Conservation (phyloP, 2,888 invertebrate genomes). For the Drosophila bunnanda region DNA sequence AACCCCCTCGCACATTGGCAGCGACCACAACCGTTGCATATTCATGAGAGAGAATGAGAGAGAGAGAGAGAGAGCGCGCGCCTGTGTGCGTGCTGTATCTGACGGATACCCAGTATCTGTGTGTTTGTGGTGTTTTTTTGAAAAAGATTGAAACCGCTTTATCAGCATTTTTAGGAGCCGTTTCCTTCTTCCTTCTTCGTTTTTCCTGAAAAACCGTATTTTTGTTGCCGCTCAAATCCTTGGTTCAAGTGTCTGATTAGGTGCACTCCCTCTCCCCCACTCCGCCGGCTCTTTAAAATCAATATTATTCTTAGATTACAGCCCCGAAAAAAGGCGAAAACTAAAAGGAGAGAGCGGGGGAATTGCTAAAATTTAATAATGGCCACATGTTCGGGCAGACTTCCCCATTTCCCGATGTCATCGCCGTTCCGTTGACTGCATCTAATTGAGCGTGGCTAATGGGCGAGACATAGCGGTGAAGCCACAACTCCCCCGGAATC, state of each 20-base stretch:
- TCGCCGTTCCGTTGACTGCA: constrained; percentile 54
- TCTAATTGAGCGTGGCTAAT: constrained; percentile 78
- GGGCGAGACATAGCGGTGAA: constrained; percentile 27
- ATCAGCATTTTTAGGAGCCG: constrained; percentile 72
- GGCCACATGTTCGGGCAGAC: constrained; percentile 57
- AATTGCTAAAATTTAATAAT: constrained; percentile 71
- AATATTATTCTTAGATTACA: constrained; percentile 82
- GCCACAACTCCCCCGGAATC: neutral
- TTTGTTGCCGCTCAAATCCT: constrained; percentile 81
- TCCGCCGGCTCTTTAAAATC: constrained; percentile 68
- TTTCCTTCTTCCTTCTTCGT: constrained; percentile 50
- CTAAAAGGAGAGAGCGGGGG: constrained; percentile 4
- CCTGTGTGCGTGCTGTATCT: constrained; percentile 8
- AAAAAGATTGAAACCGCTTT: constrained; percentile 61
- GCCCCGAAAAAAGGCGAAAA: constrained; percentile 59
- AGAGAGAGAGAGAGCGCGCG: constrained; percentile 39
- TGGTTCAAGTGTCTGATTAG: constrained; percentile 78
- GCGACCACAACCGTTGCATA: constrained; percentile 61
- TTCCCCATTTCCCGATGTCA: constrained; percentile 51
- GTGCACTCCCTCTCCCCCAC: constrained; percentile 58
- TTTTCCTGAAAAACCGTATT: constrained; percentile 66
- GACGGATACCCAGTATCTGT: constrained; percentile 35
- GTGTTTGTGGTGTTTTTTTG: constrained; percentile 66
- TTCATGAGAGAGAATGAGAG: constrained; percentile 73
- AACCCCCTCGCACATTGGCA: constrained; percentile 59